Evolutionary conservation across 2,113 vertebrate genomes (phyloP), one percentile per base, ranked within the genome.

Genomic region (Pipra filicauda): DNA sequence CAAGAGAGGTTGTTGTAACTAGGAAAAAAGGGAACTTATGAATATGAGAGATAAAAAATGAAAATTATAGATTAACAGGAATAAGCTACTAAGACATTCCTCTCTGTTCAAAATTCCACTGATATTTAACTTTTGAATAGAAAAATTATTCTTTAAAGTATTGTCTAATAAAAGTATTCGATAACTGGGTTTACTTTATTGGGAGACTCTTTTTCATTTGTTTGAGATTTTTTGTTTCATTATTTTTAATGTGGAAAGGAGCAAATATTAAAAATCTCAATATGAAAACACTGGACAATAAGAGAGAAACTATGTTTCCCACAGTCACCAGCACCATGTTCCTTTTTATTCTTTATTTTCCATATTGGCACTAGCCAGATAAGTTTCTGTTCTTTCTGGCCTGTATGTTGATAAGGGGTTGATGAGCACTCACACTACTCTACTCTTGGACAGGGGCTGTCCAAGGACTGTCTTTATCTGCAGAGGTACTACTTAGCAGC

Each of bases 341-440:
- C 15, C 28, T 61, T 86, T 78, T 52, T 44, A 16, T 59, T 88
- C 55, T 66, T 66, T 80, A 54, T 78, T 94, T 92, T 85, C 54
- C 6, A 7, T 41, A 18, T 51, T 82, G 35, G 8, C 57, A 72
- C 23, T 48, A 57, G 48, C 27, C 66, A 55, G 22, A 15, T 58
- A 85, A 62, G 46, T 43, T 97, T 72, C n/a, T 84, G 14, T 33
- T 55, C 55, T 74, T 82, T 71, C 57, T 64, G 24, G 24, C 5
- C 76, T 91, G 8, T n/a, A 9, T 19, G 24, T 76, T 65, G 27
- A 83, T 65, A 52, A 48, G 16, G 21, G 21, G 44, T 65, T 35
- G 41, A 61, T 66, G 5, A 66, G 30, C 26, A 41, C 27, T n/a
- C 11, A 21, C 20, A 33, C 57, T 12, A 22, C 13, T 30, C 5